These are phyloP conservation scores for Poecilia gillii DNA, from an alignment of 2,797 vertebrate genomes.

Conservation along the genomic window DNA sequence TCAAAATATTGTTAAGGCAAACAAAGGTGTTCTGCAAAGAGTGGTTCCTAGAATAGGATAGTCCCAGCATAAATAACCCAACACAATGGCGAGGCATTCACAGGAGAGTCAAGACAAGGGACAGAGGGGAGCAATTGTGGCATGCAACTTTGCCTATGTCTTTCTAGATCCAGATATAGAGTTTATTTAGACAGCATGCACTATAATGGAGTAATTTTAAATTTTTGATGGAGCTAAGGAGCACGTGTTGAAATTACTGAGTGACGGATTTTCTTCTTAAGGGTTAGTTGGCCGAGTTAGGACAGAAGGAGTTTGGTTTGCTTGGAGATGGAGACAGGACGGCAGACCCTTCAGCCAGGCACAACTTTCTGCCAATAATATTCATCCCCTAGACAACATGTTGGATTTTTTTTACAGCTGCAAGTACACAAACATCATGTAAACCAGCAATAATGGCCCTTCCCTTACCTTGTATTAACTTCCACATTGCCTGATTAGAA, in stretches of 20 bases:
- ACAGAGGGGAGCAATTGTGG: constrained; percentile 35
- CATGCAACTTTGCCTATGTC: background rate
- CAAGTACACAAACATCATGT: background rate
- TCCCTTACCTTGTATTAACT: too few species aligned
- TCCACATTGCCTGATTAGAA: too few species aligned
- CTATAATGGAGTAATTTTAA: background rate
- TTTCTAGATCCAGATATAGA: background rate
- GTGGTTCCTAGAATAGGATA: constrained; percentile 57
- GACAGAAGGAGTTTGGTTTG: background rate
- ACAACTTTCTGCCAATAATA: background rate
- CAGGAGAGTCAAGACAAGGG: constrained; percentile 26
- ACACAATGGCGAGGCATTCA: constrained; percentile 73
- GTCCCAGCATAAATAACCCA: constrained; percentile 56
- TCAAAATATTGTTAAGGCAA: constrained; percentile 67
- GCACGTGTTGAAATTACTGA: background rate
- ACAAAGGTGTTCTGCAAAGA: constrained; percentile 70
- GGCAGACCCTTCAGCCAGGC: background rate
- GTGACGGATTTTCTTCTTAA: background rate
- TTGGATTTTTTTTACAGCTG: background rate
- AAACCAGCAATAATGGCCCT: too few species aligned
- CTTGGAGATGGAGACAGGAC: background rate
- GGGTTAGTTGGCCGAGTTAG: background rate
- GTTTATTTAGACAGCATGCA: background rate
- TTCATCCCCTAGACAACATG: background rate
- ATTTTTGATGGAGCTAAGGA: background rate